Evolutionary conservation across 92 coral and sea anemone genomes (phyloP), one percentile per base, ranked within the genome.

Genomic region (Blastomussa wellsi): DNA sequence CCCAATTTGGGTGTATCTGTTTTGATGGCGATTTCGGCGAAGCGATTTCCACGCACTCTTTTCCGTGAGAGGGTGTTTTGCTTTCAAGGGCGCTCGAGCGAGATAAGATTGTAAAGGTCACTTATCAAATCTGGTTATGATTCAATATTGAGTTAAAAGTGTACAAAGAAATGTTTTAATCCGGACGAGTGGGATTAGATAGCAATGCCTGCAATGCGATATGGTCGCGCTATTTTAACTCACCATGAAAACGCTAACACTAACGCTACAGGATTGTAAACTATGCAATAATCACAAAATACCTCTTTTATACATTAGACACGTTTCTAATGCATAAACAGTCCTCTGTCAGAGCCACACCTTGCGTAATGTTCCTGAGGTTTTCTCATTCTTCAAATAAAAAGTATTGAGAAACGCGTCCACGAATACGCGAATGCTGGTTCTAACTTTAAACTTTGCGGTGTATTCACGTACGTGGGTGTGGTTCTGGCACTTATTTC

Each of bases 21-120:
- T 51, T 71, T 70, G 32, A 38, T 42, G 33, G 71, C 37, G 70
- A 52, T 82, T 80, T 71, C 44, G 13, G 37, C 49, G 69, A 37
- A 70, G 19, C 74, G 70, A 29, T 71, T 82, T 82, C 52, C 69
- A 37, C 78, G 53, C 78, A 55, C 78, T 22, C 86, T 75, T 72
- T 83, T 83, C 42, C 87, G 87, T 83, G 87, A 83, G 87, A 73
- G 81, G 87, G 74, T 75, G 80, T 83, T 83, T 83, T 83, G 80
- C 36, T 83, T 75, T 83, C 74, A 83, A 75, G 80, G 26, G 86
- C 70, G 37, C 73, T 83, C 62, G 73, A 75, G 74, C 62, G 32
- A 81, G 87, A 83, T 83, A 74, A 83, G 72, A 69, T 64, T 41
- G 80, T 42, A 74, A 74, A 74, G 79, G 79, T 74, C 79, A 74